phyloP scores from a whole-genome alignment of 2,113 vertebrate species.

The Nicator chloris region DNA sequence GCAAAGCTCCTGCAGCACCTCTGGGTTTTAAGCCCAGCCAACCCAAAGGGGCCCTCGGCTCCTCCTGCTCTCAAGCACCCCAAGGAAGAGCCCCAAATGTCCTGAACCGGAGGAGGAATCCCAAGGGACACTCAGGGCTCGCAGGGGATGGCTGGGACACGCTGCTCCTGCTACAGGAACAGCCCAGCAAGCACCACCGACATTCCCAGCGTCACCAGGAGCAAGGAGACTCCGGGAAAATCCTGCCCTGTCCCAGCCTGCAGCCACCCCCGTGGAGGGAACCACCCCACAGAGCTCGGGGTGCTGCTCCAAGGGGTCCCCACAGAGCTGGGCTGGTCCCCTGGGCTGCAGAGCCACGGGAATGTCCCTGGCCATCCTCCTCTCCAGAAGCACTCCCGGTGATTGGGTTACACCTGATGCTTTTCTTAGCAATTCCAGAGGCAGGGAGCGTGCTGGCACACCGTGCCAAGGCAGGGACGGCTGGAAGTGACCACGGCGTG shows the following conservation, averaged over 20 bases:
- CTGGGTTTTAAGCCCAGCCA: neutral
- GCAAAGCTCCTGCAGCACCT: accelerated
- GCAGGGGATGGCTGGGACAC: accelerated
- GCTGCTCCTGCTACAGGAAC: accelerated
- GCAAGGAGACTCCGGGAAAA: neutral
- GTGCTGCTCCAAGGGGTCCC: neutral
- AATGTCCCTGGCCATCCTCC: neutral
- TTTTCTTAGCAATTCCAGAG: neutral
- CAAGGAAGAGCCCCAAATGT: neutral
- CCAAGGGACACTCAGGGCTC: accelerated
- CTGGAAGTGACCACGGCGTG: accelerated
- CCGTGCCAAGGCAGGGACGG: neutral
- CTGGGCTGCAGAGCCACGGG: accelerated
- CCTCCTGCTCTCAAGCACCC: neutral
- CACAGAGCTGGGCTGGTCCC: neutral
- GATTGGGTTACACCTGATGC: neutral
- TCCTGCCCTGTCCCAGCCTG: neutral
- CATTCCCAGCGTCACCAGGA: accelerated
- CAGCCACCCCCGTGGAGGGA: accelerated
- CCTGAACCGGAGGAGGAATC: accelerated
- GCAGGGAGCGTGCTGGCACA: neutral
- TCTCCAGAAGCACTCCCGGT: neutral
- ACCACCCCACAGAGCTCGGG: accelerated
- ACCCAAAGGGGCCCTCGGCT: neutral
- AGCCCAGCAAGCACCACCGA: accelerated